Conservation (phyloP, 2,888 invertebrate species). For the Heliconius ethilla region DNA sequence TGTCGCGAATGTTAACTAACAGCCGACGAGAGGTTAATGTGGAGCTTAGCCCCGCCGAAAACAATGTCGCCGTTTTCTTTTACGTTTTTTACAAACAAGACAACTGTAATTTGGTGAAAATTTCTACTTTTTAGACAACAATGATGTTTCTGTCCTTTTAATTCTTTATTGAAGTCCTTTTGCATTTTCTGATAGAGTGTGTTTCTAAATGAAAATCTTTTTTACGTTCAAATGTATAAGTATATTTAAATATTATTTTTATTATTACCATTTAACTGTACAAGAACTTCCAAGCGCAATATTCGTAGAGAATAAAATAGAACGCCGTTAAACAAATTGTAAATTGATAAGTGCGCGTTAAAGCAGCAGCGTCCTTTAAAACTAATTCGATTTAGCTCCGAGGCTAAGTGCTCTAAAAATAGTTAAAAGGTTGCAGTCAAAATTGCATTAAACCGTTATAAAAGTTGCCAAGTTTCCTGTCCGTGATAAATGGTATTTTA, state of each 20-base stretch:
- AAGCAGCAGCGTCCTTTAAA: conserved; percentile 40
- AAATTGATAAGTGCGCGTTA: conserved; percentile 33
- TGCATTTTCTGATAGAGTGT: not conserved
- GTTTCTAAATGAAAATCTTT: not conserved
- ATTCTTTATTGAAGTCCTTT: not conserved
- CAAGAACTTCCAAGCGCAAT: not conserved
- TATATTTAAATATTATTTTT: not conserved
- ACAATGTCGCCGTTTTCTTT: conserved; percentile 65
- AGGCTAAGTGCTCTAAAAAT: conserved; percentile 57
- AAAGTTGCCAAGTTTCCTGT: conserved; percentile 61
- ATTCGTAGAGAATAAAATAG: conserved; percentile 21
- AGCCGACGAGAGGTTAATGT: conserved; percentile 73
- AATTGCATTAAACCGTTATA: conserved; percentile 70
- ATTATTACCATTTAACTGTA: not conserved
- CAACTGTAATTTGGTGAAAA: conserved; percentile 28
- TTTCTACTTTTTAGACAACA: conserved; percentile 3
- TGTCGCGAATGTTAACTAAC: conserved; percentile 68
- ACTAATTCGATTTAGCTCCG: conserved; percentile 61
- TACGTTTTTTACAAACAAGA: conserved; percentile 52
- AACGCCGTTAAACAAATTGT: conserved; percentile 27
- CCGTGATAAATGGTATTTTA: conserved; percentile 73
- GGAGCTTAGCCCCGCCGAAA: conserved; percentile 66
- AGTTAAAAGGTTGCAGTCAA: conserved; percentile 67
- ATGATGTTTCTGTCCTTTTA: not conserved
- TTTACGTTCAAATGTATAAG: not conserved